A percentile compares a stretch with the other conserved stretches of the same genome.
phyloP scores from a whole-genome alignment of 2,797 vertebrate genomes.

The Tokudaia tokunoshimensis region DNA sequence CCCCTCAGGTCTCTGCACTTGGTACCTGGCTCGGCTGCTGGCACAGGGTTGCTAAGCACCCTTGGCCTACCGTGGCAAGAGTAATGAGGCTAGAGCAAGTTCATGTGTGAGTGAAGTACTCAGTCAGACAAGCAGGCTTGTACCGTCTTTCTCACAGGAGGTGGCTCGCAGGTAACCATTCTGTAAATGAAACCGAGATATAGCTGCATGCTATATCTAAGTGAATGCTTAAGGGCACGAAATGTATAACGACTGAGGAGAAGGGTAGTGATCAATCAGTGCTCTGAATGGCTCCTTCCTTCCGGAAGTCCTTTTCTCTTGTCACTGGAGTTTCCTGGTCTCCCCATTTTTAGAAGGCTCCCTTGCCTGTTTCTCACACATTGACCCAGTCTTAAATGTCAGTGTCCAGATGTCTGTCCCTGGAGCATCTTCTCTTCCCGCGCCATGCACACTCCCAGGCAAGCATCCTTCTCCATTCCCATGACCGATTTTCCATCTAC shows the following conservation, averaged over 20 bases:
- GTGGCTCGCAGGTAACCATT: rapidly evolving
- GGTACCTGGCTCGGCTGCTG: neutral
- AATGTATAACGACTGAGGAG: neutral
- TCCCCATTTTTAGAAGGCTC: rapidly evolving
- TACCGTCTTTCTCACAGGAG: rapidly evolving
- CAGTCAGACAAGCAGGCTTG: neutral
- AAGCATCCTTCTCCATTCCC: rapidly evolving
- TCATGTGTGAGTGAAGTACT: neutral
- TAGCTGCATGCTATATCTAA: rapidly evolving
- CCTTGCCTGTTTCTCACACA: neutral
- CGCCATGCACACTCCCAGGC: rapidly evolving
- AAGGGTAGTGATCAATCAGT: rapidly evolving
- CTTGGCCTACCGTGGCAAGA: neutral
- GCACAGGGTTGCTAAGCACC: neutral
- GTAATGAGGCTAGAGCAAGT: rapidly evolving
- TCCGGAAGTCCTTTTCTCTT: neutral
- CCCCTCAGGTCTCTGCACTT: rapidly evolving
- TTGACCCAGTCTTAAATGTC: rapidly evolving
- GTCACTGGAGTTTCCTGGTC: rapidly evolving
- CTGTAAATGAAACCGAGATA: neutral
- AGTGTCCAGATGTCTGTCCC: rapidly evolving
- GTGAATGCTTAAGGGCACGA: rapidly evolving
- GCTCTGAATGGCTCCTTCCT: rapidly evolving
- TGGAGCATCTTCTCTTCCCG: neutral
- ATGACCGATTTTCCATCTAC: neutral